phyloP scores from a whole-genome alignment of 2,113 vertebrate species.

The Nothoprocta perdicaria region DNA sequence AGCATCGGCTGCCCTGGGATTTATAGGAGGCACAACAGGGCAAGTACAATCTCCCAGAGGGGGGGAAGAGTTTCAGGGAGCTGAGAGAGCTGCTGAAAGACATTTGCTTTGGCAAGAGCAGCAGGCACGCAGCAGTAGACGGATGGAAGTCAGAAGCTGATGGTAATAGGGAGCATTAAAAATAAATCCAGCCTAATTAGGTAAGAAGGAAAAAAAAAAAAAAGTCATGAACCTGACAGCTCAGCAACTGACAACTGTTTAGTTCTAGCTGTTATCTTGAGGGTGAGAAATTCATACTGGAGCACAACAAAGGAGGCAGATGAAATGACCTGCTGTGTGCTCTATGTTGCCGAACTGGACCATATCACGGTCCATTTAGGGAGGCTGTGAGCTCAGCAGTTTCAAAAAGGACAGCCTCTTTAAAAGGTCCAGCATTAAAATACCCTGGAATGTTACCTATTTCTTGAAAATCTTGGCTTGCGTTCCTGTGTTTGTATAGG shows the following conservation, averaged over 20 bases:
- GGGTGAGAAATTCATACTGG: neutral
- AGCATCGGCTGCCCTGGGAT: slow-evolving; percentile 26
- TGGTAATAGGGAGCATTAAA: slow-evolving; percentile 30
- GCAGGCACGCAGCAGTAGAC: slow-evolving; percentile 12
- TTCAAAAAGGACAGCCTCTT: neutral
- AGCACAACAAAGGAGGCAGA: neutral
- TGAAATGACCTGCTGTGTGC: neutral
- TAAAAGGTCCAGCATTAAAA: neutral
- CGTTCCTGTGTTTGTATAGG: neutral
- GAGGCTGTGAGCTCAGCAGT: neutral
- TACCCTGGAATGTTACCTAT: neutral
- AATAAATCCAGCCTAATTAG: slow-evolving; percentile 61
- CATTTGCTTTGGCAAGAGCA: slow-evolving; percentile 45
- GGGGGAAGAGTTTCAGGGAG: neutral
- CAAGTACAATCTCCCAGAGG: neutral
- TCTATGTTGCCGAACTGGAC: neutral
- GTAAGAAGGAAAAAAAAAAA: neutral
- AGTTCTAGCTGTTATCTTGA: neutral
- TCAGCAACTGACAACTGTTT: slow-evolving; percentile 9
- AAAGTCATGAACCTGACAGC: neutral
- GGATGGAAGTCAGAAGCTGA: slow-evolving; percentile 30
- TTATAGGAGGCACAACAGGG: neutral
- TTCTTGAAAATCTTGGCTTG: neutral
- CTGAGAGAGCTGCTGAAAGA: slow-evolving; percentile 11
- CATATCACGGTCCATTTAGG: neutral